These are phyloP conservation scores for Eudasyphora cyanicolor DNA, from an alignment of 2,888 invertebrate genomes.

Conservation along the genomic window DNA sequence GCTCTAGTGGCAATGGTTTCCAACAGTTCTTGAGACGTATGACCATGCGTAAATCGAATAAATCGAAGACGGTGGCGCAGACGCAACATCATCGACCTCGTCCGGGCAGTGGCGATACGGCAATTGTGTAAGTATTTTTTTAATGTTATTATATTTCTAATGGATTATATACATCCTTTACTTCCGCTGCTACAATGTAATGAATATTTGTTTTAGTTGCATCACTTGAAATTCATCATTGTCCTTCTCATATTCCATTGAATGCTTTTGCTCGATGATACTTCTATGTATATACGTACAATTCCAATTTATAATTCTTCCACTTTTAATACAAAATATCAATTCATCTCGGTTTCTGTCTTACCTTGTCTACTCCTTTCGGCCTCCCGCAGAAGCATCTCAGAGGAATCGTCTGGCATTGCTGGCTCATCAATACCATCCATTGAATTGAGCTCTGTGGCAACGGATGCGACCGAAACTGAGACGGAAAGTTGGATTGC, in stretches of 20 bases:
- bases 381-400: slow-evolving; percentile 71
- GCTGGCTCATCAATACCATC: slow-evolving; percentile 68
- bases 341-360: slow-evolving; percentile 27
- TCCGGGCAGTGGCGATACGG: slow-evolving; percentile 76
- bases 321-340: slow-evolving; percentile 43
- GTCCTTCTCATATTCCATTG: neutral
- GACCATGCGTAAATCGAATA: slow-evolving; percentile 78
- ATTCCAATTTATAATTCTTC: slow-evolving; percentile 52
- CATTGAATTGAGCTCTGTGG: slow-evolving; percentile 70
- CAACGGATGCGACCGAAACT: slow-evolving; percentile 59
- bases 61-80: slow-evolving; percentile 66
- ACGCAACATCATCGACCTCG: slow-evolving; percentile 68
- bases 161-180: neutral
- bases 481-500: slow-evolving; percentile 68
- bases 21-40: slow-evolving; percentile 79
- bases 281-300: neutral
- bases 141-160: neutral
- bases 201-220: slow-evolving; percentile 15
- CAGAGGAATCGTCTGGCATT: slow-evolving; percentile 72
- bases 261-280: neutral
- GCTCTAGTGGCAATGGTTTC: slow-evolving; percentile 72
- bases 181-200: neutral
- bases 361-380: slow-evolving; percentile 3
- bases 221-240: slow-evolving; percentile 1
- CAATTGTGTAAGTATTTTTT: slow-evolving; percentile 76